Evolutionary conservation across 1,140 invertebrate species (phyloP).

Genomic region (Cecropterus lyciades): DNA sequence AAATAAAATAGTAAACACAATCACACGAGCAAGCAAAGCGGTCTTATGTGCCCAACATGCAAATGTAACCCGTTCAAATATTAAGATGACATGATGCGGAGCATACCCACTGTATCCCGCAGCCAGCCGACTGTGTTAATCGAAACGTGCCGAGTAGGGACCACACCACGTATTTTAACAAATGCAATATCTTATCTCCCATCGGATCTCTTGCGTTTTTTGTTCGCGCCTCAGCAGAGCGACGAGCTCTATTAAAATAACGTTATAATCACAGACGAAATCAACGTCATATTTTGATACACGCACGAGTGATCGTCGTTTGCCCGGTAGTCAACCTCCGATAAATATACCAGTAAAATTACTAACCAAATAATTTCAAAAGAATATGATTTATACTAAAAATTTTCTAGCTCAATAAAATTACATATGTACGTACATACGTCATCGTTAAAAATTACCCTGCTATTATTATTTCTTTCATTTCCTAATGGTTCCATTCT

Average conservation of each 20-base stretch:
- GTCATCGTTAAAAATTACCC: background rate
- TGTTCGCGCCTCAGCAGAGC: constrained; percentile 32
- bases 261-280: constrained; percentile 32
- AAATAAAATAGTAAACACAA: background rate
- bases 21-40: background rate
- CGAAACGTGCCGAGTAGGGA: constrained; percentile 21
- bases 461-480: constrained; percentile 11
- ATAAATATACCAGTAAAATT: background rate
- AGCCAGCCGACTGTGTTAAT: constrained; percentile 8
- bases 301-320: constrained; percentile 45
- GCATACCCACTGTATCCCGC: constrained; percentile 25
- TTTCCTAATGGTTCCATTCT: constrained; percentile 10
- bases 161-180: constrained; percentile 15
- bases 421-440: too few relatives aligned
- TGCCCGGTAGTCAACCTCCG: constrained; percentile 4
- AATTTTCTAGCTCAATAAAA: too few relatives aligned
- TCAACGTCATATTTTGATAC: constrained; percentile 50
- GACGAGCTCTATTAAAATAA: constrained; percentile 42
- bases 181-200: constrained; percentile 41
- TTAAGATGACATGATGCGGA: constrained; percentile 16
- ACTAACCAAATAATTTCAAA: background rate
- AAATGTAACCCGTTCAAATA: constrained; percentile 19
- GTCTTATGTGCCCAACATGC: constrained; percentile 1
- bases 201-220: constrained; percentile 47
- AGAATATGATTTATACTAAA: too few relatives aligned